phyloP scores from a whole-genome alignment of 2,888 invertebrate genomes.

The Epinotia demarniana region DNA sequence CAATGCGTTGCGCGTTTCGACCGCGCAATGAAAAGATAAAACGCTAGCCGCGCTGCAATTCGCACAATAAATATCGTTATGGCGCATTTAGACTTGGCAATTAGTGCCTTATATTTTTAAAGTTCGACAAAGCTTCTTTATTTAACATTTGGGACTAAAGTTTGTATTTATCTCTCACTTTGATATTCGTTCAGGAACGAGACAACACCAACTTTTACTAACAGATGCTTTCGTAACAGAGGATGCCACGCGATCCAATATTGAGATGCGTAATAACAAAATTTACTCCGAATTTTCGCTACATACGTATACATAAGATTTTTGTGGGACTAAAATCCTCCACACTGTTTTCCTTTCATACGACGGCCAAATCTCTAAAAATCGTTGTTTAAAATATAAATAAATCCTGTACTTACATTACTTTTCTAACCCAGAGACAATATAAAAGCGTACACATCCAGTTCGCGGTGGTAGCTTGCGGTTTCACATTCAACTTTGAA shows the following conservation, averaged over 20 bases:
- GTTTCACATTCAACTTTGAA: neutral
- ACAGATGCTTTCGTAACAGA: neutral
- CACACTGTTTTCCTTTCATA: constrained; percentile 7
- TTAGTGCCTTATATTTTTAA: too few relatives aligned
- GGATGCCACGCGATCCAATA: too few relatives aligned
- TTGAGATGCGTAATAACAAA: too few relatives aligned
- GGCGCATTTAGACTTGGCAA: neutral
- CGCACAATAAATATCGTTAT: neutral
- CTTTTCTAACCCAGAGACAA: constrained; percentile 7
- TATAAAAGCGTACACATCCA: constrained; percentile 2
- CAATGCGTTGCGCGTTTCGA: too few relatives aligned
- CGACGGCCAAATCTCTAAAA: constrained; percentile 8
- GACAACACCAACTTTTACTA: neutral
- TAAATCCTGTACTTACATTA: constrained; percentile 38
- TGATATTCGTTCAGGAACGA: too few relatives aligned
- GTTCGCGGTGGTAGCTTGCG: neutral
- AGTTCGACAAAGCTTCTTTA: too few relatives aligned
- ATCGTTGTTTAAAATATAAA: constrained; percentile 29
- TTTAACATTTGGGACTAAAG: too few relatives aligned
- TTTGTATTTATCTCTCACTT: too few relatives aligned
- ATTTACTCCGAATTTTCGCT: neutral
- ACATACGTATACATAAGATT: neutral
- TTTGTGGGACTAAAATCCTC: neutral
- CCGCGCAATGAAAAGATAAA: too few relatives aligned
- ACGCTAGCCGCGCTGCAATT: too few relatives aligned